phyloP scores from a whole-genome alignment of 1,140 invertebrate genomes.

The Sycophaga agraensis region DNA sequence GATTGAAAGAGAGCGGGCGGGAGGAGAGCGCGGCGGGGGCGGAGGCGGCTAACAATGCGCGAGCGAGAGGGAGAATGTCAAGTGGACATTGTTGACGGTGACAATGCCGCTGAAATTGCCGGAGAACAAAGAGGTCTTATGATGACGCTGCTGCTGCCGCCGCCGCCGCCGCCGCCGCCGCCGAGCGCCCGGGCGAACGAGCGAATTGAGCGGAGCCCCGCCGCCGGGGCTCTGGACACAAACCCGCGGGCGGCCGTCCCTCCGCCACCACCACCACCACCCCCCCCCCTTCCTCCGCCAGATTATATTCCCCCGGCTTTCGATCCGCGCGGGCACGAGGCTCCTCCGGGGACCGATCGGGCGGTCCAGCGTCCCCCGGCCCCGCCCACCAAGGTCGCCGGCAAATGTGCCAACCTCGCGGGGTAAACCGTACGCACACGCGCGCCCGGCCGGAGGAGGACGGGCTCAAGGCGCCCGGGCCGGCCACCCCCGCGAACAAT shows the following conservation, averaged over 20 bases:
- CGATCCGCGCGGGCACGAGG: too few relatives aligned
- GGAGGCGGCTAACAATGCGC: conserved; percentile 46
- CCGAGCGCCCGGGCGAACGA: conserved; percentile 50
- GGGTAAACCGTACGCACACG: too few relatives aligned
- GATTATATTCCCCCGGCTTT: conserved; percentile 2
- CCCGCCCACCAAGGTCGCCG: too few relatives aligned
- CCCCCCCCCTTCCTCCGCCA: neutral
- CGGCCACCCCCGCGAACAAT: too few relatives aligned
- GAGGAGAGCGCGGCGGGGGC: neutral
- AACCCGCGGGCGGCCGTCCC: conserved; percentile 18
- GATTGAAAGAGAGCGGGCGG: conserved; percentile 49
- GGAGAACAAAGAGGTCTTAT: conserved; percentile 60
- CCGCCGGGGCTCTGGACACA: conserved; percentile 7
- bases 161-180: conserved; percentile 56
- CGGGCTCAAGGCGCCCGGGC: too few relatives aligned
- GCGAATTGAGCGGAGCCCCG: conserved; percentile 39
- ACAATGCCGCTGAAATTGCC: conserved; percentile 60
- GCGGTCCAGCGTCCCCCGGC: too few relatives aligned
- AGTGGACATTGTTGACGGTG: conserved; percentile 60
- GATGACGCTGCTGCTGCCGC: conserved; percentile 56
- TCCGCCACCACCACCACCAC: too few relatives aligned
- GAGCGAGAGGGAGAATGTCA: conserved; percentile 56
- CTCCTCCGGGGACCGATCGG: too few relatives aligned
- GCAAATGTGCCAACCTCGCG: too few relatives aligned
- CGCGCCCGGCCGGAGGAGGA: too few relatives aligned